Evolutionary conservation across 2,113 vertebrate genomes (phyloP).

Genomic region (Nipponia nippon): DNA sequence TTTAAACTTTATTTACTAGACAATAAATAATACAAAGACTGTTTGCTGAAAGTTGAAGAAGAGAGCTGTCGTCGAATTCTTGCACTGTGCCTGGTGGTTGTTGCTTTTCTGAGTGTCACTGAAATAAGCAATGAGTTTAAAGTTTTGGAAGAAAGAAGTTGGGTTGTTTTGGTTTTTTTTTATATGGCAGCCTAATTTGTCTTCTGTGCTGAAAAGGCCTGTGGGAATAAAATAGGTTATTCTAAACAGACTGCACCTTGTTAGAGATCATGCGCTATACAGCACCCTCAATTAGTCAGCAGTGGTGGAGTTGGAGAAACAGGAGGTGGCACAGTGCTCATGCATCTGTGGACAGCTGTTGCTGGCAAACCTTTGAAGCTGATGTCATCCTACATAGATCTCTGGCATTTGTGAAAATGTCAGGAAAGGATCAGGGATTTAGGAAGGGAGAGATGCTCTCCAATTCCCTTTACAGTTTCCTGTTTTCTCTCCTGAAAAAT

Average conservation of each 20-base stretch:
- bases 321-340: background rate
- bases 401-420: background rate
- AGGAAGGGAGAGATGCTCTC: background rate
- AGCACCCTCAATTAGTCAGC: background rate
- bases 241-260: background rate
- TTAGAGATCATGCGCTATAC: background rate
- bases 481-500: background rate
- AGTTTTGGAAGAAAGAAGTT: background rate
- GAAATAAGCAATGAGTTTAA: background rate
- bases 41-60: conserved; percentile 3
- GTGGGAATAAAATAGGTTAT: background rate
- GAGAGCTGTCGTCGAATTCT: background rate
- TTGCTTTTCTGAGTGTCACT: conserved; percentile 4
- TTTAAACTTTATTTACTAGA: conserved; percentile 63
- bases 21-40: conserved; percentile 56
- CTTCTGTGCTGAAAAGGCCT: background rate
- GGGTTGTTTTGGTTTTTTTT: background rate
- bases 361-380: background rate
- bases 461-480: background rate
- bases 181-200: background rate
- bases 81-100: background rate
- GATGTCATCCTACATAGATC: background rate
- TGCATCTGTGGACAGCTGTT: background rate
- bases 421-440: background rate
- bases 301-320: background rate